Conservation (phyloP, 2,888 invertebrate genomes). For the Scelioninae gen. 2 region DNA sequence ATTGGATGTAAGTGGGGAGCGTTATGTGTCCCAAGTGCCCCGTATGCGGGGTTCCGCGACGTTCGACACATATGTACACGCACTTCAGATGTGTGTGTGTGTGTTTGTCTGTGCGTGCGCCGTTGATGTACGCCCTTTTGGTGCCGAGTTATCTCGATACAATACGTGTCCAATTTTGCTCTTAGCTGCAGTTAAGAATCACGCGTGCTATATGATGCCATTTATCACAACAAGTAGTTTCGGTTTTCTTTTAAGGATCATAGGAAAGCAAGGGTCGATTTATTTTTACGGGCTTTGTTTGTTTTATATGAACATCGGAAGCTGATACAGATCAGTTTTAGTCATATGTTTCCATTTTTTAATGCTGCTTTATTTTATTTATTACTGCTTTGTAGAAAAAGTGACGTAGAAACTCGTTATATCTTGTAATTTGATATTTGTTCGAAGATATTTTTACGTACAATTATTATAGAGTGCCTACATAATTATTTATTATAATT, state of each 20-base stretch:
- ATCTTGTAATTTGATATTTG: too few relatives aligned
- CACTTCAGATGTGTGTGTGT: slow-evolving; percentile 22
- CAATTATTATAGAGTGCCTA: too few relatives aligned
- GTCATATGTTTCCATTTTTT: too few relatives aligned
- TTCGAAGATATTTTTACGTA: too few relatives aligned
- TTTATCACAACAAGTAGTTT: slow-evolving; percentile 54
- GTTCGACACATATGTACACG: slow-evolving; percentile 50
- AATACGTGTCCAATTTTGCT: slow-evolving; percentile 55
- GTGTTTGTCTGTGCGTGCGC: slow-evolving; percentile 28
- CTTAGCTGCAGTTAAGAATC: slow-evolving; percentile 55
- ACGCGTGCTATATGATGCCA: slow-evolving; percentile 27
- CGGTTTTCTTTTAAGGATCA: slow-evolving; percentile 14
- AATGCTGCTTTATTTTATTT: too few relatives aligned
- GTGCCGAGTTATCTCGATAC: slow-evolving; percentile 42
- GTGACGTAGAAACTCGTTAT: too few relatives aligned
- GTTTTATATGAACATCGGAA: too few relatives aligned
- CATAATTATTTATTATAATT: too few relatives aligned
- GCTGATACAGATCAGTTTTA: too few relatives aligned
- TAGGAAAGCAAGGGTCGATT: too few relatives aligned
- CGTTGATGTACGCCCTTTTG: slow-evolving; percentile 38
- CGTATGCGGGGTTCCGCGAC: slow-evolving; percentile 71
- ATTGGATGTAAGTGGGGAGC: slow-evolving; percentile 75
- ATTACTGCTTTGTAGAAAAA: too few relatives aligned
- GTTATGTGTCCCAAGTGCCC: slow-evolving; percentile 75
- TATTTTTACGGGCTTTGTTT: too few relatives aligned